A percentile compares a stretch with the other conserved stretches of the same genome.
Conservation (phyloP, 2,113 vertebrate genomes). For the Festucalex cinctus region DNA sequence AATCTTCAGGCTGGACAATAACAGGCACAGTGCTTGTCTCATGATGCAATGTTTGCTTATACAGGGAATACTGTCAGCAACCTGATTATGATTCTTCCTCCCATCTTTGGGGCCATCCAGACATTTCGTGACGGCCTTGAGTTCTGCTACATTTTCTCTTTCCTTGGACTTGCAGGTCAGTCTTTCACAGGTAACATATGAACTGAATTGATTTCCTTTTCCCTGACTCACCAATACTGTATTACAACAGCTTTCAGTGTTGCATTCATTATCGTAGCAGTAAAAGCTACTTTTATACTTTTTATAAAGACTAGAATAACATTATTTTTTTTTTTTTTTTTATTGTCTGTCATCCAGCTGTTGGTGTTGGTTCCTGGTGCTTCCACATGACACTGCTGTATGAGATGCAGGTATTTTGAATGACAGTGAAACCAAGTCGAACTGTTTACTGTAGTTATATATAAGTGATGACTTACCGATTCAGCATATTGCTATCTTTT, state of each 20-base stretch:
- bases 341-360: conserved; percentile 72
- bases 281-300: too few relatives aligned
- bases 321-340: neutral
- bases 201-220: neutral
- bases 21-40: neutral
- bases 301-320: neutral
- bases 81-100: conserved; percentile 98
- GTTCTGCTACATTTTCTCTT: conserved; percentile 87
- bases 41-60: conserved; percentile 37
- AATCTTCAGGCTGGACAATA: neutral
- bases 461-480: neutral
- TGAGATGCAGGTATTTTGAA: conserved; percentile 92
- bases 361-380: conserved; percentile 96
- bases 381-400: conserved; percentile 99
- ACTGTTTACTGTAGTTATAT: neutral
- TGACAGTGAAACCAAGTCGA: neutral
- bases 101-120: conserved; percentile 88
- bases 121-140: conserved; percentile 85
- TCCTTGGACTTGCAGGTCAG: conserved; percentile 90
- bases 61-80: conserved; percentile 99
- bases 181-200: conserved; percentile 3
- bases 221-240: neutral
- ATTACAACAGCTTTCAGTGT: neutral
- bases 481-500: too few relatives aligned
- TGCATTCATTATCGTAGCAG: neutral